Evolutionary conservation across 2,797 vertebrate genomes (phyloP).

Genomic region (Gallinago solitaria): DNA sequence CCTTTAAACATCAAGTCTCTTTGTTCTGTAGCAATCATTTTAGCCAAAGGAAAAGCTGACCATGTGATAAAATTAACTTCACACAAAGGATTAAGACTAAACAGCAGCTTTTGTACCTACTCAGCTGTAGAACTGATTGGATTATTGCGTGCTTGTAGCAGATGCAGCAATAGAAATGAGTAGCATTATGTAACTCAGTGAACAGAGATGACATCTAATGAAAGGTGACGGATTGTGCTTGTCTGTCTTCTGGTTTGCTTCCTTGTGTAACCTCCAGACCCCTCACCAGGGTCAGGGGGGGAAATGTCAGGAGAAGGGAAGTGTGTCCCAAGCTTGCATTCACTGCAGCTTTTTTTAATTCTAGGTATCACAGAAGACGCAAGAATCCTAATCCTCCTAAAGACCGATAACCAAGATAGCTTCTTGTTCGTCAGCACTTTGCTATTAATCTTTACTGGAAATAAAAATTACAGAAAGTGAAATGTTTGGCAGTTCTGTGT

Average conservation of each 20-base stretch:
- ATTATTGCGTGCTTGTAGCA: constrained; percentile 9
- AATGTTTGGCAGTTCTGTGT: not conserved
- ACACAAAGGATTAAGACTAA: constrained; percentile 24
- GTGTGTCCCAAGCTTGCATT: not conserved
- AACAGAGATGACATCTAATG: not conserved
- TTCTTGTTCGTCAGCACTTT: not conserved
- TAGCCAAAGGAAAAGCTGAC: not conserved
- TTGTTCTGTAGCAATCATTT: not conserved
- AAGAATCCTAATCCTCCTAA: constrained; percentile 85
- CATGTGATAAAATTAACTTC: constrained; percentile 2
- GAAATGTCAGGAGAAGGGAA: not conserved
- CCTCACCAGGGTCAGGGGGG: not conserved
- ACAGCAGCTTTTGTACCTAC: not conserved
- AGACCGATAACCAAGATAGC: constrained; percentile 80
- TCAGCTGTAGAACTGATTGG: not conserved
- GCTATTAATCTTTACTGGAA: constrained; percentile 13
- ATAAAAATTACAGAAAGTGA: constrained; percentile 1
- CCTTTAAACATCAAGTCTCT: not conserved
- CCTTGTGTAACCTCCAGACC: not conserved
- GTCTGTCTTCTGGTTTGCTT: not conserved
- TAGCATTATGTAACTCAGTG: not conserved
- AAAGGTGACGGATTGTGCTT: not conserved
- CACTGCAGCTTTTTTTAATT: constrained; percentile 23
- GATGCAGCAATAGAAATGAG: not conserved
- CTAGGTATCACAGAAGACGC: constrained; percentile 88